Evolutionary conservation across 1,140 invertebrate genomes (phyloP).

Genomic region (Halictus rubicundus): DNA sequence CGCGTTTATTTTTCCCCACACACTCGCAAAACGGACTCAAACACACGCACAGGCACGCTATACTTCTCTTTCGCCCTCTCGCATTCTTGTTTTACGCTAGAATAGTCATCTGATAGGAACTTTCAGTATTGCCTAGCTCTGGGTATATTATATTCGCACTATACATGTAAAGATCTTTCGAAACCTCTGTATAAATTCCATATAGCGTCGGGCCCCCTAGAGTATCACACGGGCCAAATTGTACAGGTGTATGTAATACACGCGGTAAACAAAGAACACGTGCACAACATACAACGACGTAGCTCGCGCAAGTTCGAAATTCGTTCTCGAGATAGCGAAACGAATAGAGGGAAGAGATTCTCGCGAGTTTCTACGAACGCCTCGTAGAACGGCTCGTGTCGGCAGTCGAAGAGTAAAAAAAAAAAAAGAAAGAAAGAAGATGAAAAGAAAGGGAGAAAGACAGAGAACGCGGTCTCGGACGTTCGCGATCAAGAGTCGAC

Average conservation of each 20-base stretch:
- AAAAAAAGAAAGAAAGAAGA: not conserved
- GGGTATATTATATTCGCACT: conserved; percentile 68
- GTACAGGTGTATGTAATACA: conserved; percentile 56
- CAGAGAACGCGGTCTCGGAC: not conserved
- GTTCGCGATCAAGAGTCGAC: not conserved
- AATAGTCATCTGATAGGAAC: conserved; percentile 80
- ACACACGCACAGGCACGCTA: not conserved
- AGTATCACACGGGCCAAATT: conserved; percentile 78
- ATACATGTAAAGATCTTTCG: conserved; percentile 55
- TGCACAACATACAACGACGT: conserved; percentile 56
- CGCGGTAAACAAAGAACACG: conserved; percentile 54
- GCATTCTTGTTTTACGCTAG: conserved; percentile 70
- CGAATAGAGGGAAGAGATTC: too few species aligned
- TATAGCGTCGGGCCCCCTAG: conserved; percentile 71
- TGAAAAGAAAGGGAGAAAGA: not conserved
- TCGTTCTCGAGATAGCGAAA: not conserved
- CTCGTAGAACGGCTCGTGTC: too few species aligned
- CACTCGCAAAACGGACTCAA: too few species aligned
- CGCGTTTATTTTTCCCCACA: conserved; percentile 6
- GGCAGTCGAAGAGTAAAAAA: not conserved
- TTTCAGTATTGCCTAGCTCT: conserved; percentile 81
- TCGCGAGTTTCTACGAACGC: too few species aligned
- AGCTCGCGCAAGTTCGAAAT: conserved; percentile 51
- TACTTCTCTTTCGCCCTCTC: conserved; percentile 19
- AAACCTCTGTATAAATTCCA: conserved; percentile 57